Percentiles rank a stretch among this genome's conserved stretches.
phyloP scores from a whole-genome alignment of 2,113 vertebrate genomes.

The Syrmaticus mikado region DNA sequence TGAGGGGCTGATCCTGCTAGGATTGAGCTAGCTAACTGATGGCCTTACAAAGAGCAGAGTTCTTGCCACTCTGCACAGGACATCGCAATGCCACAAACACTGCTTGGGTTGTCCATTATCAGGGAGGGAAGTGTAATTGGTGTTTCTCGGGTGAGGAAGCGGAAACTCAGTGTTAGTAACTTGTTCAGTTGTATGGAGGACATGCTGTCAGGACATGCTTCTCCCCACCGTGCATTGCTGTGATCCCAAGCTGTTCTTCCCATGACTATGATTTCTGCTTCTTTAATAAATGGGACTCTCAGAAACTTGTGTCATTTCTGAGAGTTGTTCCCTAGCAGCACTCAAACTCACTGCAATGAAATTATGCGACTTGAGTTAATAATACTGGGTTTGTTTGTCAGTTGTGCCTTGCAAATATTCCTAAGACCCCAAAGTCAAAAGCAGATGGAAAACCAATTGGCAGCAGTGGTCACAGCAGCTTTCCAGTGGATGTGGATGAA shows the following conservation, averaged over 20 bases:
- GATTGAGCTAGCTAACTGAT: too few relatives aligned
- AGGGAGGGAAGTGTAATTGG: background rate
- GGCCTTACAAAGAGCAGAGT: background rate
- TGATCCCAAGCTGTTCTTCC: accelerated
- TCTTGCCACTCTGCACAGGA: background rate
- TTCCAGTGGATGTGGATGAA: background rate
- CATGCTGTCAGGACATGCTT: background rate
- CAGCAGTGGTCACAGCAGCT: background rate
- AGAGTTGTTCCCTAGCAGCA: background rate
- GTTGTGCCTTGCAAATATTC: background rate
- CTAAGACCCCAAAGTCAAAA: background rate
- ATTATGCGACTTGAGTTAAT: background rate
- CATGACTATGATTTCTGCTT: accelerated
- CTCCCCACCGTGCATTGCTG: accelerated
- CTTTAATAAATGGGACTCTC: background rate
- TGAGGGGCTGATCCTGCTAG: background rate
- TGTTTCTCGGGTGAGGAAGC: background rate
- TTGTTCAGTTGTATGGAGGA: background rate
- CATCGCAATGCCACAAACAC: background rate
- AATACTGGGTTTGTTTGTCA: background rate
- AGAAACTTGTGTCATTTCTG: background rate
- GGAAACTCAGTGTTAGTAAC: background rate
- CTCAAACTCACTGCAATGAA: accelerated
- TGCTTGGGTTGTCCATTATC: background rate
- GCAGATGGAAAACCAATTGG: background rate